Evolutionary conservation across 2,888 invertebrate genomes (phyloP), one percentile per base, ranked within the genome.

Genomic region (Diaphora mendica): DNA sequence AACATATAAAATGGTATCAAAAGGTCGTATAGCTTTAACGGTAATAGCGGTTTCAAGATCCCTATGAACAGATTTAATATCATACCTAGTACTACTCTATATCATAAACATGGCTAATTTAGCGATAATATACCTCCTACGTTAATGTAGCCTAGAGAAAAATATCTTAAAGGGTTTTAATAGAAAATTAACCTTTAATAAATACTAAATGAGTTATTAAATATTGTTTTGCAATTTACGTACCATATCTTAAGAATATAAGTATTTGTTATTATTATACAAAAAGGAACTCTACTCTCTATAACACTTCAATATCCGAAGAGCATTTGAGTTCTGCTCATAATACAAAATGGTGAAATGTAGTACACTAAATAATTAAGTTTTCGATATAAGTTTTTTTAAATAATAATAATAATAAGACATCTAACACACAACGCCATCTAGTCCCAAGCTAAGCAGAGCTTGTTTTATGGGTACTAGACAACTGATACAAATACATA

Each of bases 161-260:
- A n/a, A 42, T 42, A 23, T 11, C 8, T 15, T 26, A n/a, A 39
- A n/a, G 26, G 5, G 33, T 13, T 20, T 35, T 23, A n/a, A 42
- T 42, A n/a, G n/a, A n/a, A 66, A 66, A 42, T 39, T 66, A n/a
- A 20, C 35, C 64, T 64, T 64, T 5, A 64, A 35, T 64, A 64
- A 64, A 30, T 35, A 23, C 33, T n/a, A 17, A 64, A 15, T 64
- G n/a, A 59, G 26, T 30, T 33, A 64, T 0, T 33, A 33, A 15
- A 7, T 15, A 62, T 30, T 17, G 64, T 64, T 64, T 35, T 11
- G 35, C 23, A 35, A 23, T 64, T 35, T 35, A 30, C 64, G 35
- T 35, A 26, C 59, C 9, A 51, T 23, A 23, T 51, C 0, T 15
- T 0, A 39, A 39, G 5, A 39, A 39, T 9, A 11, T 4, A 39